Conservation (phyloP, 53 echinoderm and acorn worm genomes). For the Echinometra lucunter region DNA sequence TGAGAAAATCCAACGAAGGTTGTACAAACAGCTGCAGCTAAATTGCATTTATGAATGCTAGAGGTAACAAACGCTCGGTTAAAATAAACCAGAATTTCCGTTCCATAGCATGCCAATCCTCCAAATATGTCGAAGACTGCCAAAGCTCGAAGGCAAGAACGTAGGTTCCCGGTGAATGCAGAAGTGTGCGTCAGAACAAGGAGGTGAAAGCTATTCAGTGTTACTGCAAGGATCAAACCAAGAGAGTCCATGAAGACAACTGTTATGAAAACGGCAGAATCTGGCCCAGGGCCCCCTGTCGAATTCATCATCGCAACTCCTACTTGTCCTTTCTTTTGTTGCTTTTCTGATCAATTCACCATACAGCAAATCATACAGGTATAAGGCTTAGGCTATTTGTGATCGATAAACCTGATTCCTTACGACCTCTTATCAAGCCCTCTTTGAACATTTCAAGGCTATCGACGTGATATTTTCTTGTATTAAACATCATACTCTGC, state of each 20-base stretch:
- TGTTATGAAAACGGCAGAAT: background rate
- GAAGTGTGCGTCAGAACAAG: background rate
- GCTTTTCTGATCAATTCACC: background rate
- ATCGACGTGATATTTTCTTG: background rate
- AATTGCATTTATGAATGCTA: background rate
- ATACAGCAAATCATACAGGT: background rate
- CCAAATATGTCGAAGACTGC: background rate
- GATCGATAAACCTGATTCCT: too few relatives aligned
- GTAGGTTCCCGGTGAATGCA: background rate
- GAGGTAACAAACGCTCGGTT: background rate
- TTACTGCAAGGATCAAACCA: background rate
- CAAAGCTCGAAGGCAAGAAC: background rate
- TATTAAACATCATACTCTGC: too few relatives aligned
- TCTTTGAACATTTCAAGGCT: too few relatives aligned
- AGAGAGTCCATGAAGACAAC: slow-evolving; percentile 15
- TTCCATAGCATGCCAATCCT: slow-evolving; percentile 6
- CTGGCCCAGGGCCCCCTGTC: background rate
- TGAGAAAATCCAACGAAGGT: slow-evolving; percentile 1
- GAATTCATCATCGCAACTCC: background rate
- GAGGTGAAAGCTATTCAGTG: background rate
- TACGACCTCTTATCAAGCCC: too few relatives aligned
- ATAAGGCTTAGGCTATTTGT: too few relatives aligned
- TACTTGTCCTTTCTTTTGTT: background rate
- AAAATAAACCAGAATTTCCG: slow-evolving; percentile 5
- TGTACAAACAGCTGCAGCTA: background rate